Evolutionary conservation across 2,797 vertebrate species (phyloP), one percentile per base, ranked within the genome.

Genomic region (Lagocephalus sceleratus): DNA sequence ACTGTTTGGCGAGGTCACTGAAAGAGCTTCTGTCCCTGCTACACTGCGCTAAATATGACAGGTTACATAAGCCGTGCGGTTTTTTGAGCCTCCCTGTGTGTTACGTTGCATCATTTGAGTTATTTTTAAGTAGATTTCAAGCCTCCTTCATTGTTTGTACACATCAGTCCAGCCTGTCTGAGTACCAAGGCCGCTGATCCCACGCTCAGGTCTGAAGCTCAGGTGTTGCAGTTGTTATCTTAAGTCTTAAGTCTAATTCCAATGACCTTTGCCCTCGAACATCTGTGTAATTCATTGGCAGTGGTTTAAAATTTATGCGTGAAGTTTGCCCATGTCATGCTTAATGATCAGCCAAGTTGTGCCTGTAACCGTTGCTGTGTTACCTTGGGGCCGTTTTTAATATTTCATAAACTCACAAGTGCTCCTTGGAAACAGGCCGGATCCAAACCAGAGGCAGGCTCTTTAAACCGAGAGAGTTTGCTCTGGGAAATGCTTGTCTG

Each of bases 1-100:
- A 87, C 80, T 73, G 75, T 84, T 83, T 50, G 79, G 80, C 66
- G 79, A 87, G 88, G 84, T 87, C 85, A 83, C 59, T 68, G 66
- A 78, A 78, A 83, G 76, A 79, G 62, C 78, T 66, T 79, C 67
- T 82, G 71, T 68, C 61, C 58, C 60, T 73, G 73, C 80, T 74
- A 79, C 73, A 63, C 52, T 65, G 76, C 73, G 22, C 47, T 78
- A 70, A 82, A 85, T 59, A 53, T 85, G 85, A 85, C 81, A 78
- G 76, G 64, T 88, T 87, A 86, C 79, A 46, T 85, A 86, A 88
- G 82, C 51, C 0, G 22, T 23, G 12, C 39, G 57, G 63, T 39
- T 73, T 64, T 69, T 52, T 54, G 68, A 65, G 63, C 46, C 35
- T 16, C 49, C 41, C 46, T 61, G 35, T 66, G 68, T 54, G 67